These are phyloP conservation scores for Megaleporinus macrocephalus DNA, from an alignment of 2,113 vertebrate genomes.

Conservation along the genomic window DNA sequence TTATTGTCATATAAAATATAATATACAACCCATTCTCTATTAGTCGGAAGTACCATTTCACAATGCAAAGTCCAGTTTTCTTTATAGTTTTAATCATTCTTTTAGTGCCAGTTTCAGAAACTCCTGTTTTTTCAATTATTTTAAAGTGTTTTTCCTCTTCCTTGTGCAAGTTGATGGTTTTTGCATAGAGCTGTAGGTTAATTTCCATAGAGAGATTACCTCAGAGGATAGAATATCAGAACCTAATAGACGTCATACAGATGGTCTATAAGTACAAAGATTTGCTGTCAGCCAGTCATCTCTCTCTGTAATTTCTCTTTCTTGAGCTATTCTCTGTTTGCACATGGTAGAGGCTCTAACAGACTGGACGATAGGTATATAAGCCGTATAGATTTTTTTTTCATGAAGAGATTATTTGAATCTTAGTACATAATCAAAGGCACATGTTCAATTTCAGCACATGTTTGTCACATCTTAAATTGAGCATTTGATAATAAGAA, in stretches of 20 bases:
- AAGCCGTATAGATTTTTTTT: too few species aligned
- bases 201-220: too few species aligned
- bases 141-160: too few species aligned
- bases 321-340: constrained; percentile 25
- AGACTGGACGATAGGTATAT: not conserved
- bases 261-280: not conserved
- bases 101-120: too few species aligned
- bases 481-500: not conserved
- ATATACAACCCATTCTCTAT: too few species aligned
- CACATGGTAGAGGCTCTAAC: not conserved
- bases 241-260: not conserved
- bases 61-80: too few species aligned
- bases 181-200: too few species aligned
- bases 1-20: too few species aligned
- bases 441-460: not conserved
- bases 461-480: constrained; percentile 19
- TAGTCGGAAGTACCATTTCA: too few species aligned
- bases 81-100: too few species aligned
- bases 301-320: constrained; percentile 48
- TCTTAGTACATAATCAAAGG: not conserved
- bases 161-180: too few species aligned
- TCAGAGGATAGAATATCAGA: not conserved
- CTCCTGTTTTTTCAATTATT: too few species aligned
- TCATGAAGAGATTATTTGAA: not conserved
- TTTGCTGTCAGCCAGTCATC: not conserved